These are phyloP conservation scores for Allygus modestus DNA, from an alignment of 2,888 invertebrate species.

Conservation along the genomic window DNA sequence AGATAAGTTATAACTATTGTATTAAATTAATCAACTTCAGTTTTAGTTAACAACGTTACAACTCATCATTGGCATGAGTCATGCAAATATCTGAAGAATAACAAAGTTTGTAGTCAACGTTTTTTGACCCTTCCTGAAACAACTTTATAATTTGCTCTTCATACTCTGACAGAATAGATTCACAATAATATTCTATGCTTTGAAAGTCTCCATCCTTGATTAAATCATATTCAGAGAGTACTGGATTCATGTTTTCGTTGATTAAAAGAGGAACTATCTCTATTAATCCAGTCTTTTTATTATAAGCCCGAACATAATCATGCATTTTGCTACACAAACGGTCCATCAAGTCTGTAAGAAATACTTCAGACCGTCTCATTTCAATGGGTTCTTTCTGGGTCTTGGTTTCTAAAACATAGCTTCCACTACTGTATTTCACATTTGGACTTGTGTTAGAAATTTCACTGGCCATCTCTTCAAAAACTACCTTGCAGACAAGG, in stretches of 20 bases:
- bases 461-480: slow-evolving; percentile 13
- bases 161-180: slow-evolving; percentile 17
- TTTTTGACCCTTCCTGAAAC: not conserved
- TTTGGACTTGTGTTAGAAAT: not conserved
- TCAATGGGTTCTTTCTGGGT: not conserved
- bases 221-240: not conserved
- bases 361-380: slow-evolving; percentile 14
- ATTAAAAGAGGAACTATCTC: slow-evolving; percentile 1
- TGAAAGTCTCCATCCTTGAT: slow-evolving; percentile 24
- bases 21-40: too few species aligned
- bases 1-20: too few species aligned
- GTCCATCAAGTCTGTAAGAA: slow-evolving; percentile 2
- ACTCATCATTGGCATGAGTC: too few species aligned
- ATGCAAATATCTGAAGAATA: not conserved
- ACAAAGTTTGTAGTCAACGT: not conserved
- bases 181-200: not conserved
- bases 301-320: slow-evolving; percentile 3
- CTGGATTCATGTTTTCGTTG: not conserved
- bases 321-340: not conserved
- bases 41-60: too few species aligned
- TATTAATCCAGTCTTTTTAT: not conserved
- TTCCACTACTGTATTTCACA: not conserved
- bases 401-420: not conserved
- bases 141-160: not conserved
- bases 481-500: not conserved